Evolutionary conservation across 2,888 invertebrate species (phyloP), one percentile per base, ranked within the genome.

Genomic region (Poecilobothrus nobilitatus): DNA sequence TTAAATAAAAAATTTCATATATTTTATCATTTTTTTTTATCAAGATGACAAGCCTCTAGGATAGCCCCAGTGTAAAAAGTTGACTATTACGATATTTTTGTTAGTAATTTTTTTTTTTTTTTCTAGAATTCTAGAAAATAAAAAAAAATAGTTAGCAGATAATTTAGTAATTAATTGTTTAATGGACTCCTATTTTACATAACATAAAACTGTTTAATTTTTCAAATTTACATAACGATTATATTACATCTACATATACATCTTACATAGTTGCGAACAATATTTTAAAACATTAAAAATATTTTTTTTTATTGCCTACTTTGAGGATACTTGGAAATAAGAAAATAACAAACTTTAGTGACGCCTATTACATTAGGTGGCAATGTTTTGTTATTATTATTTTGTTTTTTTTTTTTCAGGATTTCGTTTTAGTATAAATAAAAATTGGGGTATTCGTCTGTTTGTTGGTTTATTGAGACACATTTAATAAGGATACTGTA

Each of bases 101-200:
- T 34, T 34, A 37, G 37, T 37, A 10, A 4, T 37, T 7, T 37
- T 37, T 37, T 34, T 37, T 37, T 7, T 37, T 37, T 37, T 8
- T 7, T 7, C 12, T 4, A 27, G 5, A 27, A 4, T 27, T 27
- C 27, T 27, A 27, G 2, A 27, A 27, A 27, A 37, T 53, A 53
- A 53, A 53, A 15, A 53, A 2, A n/a, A 53, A 18, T 53, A 53
- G 10, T 53, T 53, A 5, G 3, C 27, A 18, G 53, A 53, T 53
- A 53, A 53, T 53, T 53, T 18, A 53, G 53, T 53, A 53, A 53
- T 53, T 53, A 53, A 53, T 53, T 53, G n/a, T 53, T 53, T 53
- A 18, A 53, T 53, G n/a, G 53, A 18, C 18, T 53, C n/a, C 6
- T 18, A 53, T 12, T 53, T 53, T 53, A 53, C 53, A 53, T 53